A percentile compares a stretch with the other conserved stretches of the same genome.
These are phyloP conservation scores for Agelaius phoeniceus DNA, from an alignment of 2,113 vertebrate genomes.

Conservation along the genomic window DNA sequence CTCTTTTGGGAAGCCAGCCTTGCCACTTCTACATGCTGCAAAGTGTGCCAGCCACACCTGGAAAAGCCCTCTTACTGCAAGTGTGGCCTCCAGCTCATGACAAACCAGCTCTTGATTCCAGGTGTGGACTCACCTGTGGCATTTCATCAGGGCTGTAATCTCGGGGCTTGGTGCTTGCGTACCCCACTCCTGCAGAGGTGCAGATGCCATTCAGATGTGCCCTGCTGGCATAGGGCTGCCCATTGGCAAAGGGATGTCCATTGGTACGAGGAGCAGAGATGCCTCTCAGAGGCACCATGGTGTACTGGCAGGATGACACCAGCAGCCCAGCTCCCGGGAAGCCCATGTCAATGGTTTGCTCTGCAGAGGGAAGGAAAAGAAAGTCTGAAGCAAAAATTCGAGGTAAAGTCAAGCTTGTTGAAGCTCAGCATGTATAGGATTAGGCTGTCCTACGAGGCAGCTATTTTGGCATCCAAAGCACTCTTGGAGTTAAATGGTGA, in stretches of 20 bases:
- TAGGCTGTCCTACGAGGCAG: not conserved
- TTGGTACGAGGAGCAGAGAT: slow-evolving; percentile 72
- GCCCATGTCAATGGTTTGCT: slow-evolving; percentile 89
- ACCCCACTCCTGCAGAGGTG: slow-evolving; percentile 49
- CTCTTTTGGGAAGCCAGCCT: not conserved
- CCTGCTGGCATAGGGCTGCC: slow-evolving; percentile 76
- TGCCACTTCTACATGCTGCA: not conserved
- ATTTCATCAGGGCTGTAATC: slow-evolving; percentile 74
- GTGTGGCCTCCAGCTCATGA: not conserved
- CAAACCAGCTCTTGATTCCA: not conserved
- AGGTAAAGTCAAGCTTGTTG: not conserved
- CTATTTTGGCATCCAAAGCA: not conserved
- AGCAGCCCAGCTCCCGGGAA: slow-evolving; percentile 84
- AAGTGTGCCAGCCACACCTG: not conserved
- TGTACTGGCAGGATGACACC: slow-evolving; percentile 90
- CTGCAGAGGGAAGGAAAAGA: slow-evolving; percentile 72
- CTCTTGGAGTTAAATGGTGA: not conserved
- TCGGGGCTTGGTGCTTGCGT: slow-evolving; percentile 71
- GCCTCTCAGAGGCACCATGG: slow-evolving; percentile 92
- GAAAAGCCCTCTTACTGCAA: not conserved
- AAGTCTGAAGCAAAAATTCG: not conserved
- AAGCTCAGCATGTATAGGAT: not conserved
- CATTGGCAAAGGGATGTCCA: slow-evolving; percentile 76
- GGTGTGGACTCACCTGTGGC: slow-evolving; percentile 74
- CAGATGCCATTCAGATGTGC: slow-evolving; percentile 62